These are phyloP conservation scores for Nibea coibor DNA, from an alignment of 2,113 vertebrate species.

Conservation along the genomic window DNA sequence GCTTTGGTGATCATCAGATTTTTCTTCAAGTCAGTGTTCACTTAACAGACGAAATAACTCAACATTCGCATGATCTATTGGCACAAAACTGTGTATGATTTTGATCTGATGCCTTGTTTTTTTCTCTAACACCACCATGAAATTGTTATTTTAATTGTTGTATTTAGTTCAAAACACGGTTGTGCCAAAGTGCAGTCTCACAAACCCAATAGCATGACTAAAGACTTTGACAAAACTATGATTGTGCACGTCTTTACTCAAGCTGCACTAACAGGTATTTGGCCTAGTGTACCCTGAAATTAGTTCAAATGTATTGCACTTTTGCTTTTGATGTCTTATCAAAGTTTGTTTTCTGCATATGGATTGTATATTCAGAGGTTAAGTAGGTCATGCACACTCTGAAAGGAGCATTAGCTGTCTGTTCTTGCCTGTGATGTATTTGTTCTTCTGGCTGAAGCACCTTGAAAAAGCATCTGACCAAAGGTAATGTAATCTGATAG, in stretches of 20 bases:
- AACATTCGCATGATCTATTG: neutral
- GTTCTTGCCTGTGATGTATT: conserved; percentile 4
- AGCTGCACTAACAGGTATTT: neutral
- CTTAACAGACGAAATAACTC: neutral
- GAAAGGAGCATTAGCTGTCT: conserved; percentile 24
- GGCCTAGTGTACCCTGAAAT: neutral
- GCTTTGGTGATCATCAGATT: no score
- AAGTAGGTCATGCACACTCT: conserved; percentile 1
- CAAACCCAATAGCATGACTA: neutral
- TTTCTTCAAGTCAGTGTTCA: neutral
- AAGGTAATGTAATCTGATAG: neutral
- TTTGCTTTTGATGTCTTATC: neutral
- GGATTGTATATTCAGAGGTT: neutral
- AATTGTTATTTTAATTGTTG: no score
- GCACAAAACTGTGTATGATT: neutral
- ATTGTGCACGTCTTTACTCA: neutral
- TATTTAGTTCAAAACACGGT: neutral
- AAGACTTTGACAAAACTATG: neutral
- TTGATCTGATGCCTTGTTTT: no score
- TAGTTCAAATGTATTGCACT: neutral
- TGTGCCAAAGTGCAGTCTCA: neutral
- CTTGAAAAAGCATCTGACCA: conserved; percentile 38
- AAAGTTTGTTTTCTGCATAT: neutral
- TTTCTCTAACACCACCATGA: no score
- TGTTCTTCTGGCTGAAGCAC: conserved; percentile 19